Percentiles rank a stretch among this genome's conserved stretches.
Conservation (phyloP, 2,888 invertebrate species). For the Agrochola litura region DNA sequence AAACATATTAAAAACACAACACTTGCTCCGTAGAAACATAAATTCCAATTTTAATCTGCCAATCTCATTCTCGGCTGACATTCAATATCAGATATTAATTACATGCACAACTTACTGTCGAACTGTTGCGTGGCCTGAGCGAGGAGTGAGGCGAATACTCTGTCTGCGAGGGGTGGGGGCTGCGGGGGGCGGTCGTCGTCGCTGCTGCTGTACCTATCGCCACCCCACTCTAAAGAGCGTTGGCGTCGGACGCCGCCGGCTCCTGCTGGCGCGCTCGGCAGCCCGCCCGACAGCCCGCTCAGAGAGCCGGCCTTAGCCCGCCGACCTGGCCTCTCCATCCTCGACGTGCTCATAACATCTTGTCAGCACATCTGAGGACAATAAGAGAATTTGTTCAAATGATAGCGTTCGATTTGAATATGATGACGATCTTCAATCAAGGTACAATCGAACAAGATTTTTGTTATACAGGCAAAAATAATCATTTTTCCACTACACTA, state of each 20-base stretch:
- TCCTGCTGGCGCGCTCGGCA: slow-evolving; percentile 72
- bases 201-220: slow-evolving; percentile 90
- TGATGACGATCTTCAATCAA: neutral
- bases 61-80: slow-evolving; percentile 39
- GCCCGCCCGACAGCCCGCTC: slow-evolving; percentile 83
- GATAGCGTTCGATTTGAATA: neutral
- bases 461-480: neutral
- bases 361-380: slow-evolving; percentile 79
- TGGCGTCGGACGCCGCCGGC: slow-evolving; percentile 86
- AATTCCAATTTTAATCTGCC: slow-evolving; percentile 55
- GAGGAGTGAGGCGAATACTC: slow-evolving; percentile 88
- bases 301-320: slow-evolving; percentile 87
- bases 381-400: slow-evolving; percentile 25
- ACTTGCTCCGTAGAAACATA: slow-evolving; percentile 33
- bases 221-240: slow-evolving; percentile 91
- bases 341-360: slow-evolving; percentile 81
- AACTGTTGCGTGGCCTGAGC: slow-evolving; percentile 90
- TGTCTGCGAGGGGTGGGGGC: slow-evolving; percentile 88
- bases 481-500: neutral
- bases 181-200: slow-evolving; percentile 89
- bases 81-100: slow-evolving; percentile 63
- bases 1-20: slow-evolving; percentile 41
- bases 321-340: slow-evolving; percentile 87
- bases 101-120: slow-evolving; percentile 81
- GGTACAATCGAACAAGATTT: neutral